Conservation (phyloP, 2,797 vertebrate genomes). For the Numenius phaeopus region DNA sequence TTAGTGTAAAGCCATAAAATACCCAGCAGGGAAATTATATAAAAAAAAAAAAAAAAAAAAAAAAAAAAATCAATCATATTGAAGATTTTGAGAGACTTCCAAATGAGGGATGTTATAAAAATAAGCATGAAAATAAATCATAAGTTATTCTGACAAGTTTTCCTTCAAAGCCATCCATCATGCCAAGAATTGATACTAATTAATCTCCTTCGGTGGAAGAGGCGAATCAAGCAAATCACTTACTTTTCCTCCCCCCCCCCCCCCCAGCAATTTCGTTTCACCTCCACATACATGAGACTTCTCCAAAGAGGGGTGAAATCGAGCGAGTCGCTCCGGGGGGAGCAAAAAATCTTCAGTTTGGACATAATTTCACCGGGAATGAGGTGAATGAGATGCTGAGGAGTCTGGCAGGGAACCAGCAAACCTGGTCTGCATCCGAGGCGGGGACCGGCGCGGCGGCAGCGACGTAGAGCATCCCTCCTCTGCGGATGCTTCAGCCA, state of each 20-base stretch:
- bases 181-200: slow-evolving; percentile 35
- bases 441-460: fast-evolving
- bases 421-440: neutral
- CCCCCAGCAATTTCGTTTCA: neutral
- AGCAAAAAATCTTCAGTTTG: neutral
- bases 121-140: slow-evolving; percentile 55
- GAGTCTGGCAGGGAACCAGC: neutral
- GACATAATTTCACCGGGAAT: neutral
- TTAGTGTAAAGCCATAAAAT: slow-evolving; percentile 54
- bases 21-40: neutral
- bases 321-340: neutral
- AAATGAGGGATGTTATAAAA: slow-evolving; percentile 49
- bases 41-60: neutral
- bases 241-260: neutral
- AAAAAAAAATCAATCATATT: neutral
- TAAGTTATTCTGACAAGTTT: slow-evolving; percentile 37
- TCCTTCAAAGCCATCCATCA: slow-evolving; percentile 42
- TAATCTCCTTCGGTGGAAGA: slow-evolving; percentile 8
- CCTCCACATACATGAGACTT: neutral
- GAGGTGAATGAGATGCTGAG: neutral
- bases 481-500: neutral
- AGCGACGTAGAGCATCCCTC: neutral
- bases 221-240: neutral
- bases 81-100: slow-evolving; percentile 26
- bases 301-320: neutral